phyloP scores from a whole-genome alignment of 2,888 invertebrate species.

The Mactromeris polynyma region DNA sequence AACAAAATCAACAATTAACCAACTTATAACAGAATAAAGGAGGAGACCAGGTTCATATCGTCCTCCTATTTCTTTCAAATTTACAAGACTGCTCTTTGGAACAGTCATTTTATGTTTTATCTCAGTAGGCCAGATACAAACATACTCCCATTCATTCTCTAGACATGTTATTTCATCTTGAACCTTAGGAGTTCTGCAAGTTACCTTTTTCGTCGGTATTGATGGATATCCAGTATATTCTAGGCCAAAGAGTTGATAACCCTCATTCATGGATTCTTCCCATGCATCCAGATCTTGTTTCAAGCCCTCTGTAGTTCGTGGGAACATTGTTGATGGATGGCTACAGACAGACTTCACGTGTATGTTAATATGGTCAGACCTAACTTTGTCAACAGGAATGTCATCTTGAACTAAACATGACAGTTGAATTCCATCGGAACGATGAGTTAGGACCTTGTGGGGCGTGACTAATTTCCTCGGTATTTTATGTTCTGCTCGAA shows the following conservation, averaged over 20 bases:
- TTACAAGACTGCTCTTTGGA: neutral
- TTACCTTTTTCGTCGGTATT: neutral
- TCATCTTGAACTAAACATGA: neutral
- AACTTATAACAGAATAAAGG: neutral
- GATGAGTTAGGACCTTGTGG: neutral
- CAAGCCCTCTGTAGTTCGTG: slow-evolving; percentile 9
- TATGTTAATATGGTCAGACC: neutral
- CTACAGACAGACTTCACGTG: neutral
- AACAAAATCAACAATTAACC: neutral
- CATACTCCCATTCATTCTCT: neutral
- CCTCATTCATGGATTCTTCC: slow-evolving; percentile 7
- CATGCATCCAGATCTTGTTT: slow-evolving; percentile 19
- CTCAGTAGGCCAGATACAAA: neutral
- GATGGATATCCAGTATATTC: neutral
- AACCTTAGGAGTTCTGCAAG: neutral
- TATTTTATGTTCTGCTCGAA: slow-evolving; percentile 6
- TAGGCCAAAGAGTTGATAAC: slow-evolving; percentile 16
- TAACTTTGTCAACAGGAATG: neutral
- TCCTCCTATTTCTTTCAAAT: slow-evolving; percentile 3
- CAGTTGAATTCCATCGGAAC: neutral
- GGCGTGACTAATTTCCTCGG: neutral
- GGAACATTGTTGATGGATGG: slow-evolving; percentile 7
- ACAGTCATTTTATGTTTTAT: neutral
- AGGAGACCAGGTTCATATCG: slow-evolving; percentile 23
- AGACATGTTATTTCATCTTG: neutral